Evolutionary conservation across 2,797 vertebrate species (phyloP).

Genomic region (Falco naumanni): DNA sequence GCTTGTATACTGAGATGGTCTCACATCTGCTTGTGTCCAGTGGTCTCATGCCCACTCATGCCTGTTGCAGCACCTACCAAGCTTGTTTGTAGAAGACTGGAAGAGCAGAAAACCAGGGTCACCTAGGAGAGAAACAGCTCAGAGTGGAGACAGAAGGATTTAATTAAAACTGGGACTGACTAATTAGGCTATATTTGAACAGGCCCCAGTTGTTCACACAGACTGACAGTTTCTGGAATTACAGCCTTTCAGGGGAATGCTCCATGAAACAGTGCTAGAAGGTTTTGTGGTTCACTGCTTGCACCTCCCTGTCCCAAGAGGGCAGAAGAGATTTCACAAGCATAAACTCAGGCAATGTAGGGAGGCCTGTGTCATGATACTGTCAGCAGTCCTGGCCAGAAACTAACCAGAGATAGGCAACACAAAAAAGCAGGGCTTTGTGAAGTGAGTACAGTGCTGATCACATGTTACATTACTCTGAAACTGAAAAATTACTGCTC

Average conservation of each 20-base stretch:
- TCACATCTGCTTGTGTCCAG: background rate
- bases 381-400: background rate
- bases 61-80: background rate
- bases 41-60: background rate
- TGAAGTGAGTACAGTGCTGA: background rate
- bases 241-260: background rate
- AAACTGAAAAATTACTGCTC: background rate
- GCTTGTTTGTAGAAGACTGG: background rate
- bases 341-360: background rate
- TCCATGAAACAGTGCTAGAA: background rate
- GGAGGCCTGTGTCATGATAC: background rate
- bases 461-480: background rate
- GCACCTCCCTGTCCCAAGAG: background rate
- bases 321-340: constrained; percentile 6
- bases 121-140: background rate
- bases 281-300: background rate
- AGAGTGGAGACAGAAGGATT: background rate
- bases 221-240: background rate
- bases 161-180: background rate
- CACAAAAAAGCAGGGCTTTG: background rate
- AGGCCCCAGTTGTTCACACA: background rate
- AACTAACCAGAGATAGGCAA: background rate
- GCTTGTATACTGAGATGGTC: background rate
- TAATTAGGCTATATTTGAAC: background rate
- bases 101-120: background rate